These are phyloP conservation scores for Parasteatoda lunata DNA, from an alignment of 2,888 invertebrate genomes.

Conservation along the genomic window DNA sequence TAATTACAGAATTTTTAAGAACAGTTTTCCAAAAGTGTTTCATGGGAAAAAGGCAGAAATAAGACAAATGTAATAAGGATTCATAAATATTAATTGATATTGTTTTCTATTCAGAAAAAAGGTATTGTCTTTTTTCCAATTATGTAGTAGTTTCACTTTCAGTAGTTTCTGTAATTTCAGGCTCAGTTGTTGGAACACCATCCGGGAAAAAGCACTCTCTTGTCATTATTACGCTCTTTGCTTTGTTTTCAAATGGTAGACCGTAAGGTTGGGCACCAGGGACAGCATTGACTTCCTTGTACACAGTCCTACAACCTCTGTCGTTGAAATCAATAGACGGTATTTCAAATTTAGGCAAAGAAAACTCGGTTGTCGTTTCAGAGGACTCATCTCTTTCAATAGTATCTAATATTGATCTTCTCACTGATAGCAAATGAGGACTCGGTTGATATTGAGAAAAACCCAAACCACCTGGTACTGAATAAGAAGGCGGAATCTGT, in stretches of 20 bases:
- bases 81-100: too few species aligned
- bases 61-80: too few species aligned
- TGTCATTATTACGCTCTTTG: constrained; percentile 66
- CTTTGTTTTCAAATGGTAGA: constrained; percentile 9
- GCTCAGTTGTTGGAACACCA: constrained; percentile 39
- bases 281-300: constrained; percentile 59
- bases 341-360: constrained; percentile 60
- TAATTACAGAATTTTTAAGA: too few species aligned
- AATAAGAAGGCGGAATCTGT: not conserved
- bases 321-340: constrained; percentile 57
- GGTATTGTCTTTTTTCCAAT: not conserved
- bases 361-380: constrained; percentile 31
- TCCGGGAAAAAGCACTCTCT: constrained; percentile 69
- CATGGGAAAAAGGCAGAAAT: too few species aligned
- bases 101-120: too few species aligned
- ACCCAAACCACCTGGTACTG: not conserved
- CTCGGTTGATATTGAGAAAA: constrained; percentile 35
- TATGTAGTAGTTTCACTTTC: not conserved
- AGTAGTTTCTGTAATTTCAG: not conserved
- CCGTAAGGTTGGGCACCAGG: not conserved
- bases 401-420: constrained; percentile 40
- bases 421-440: constrained; percentile 39
- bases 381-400: constrained; percentile 8
- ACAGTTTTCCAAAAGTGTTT: too few species aligned
- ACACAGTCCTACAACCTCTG: constrained; percentile 46